A percentile compares a stretch with the other conserved stretches of the same genome.
Evolutionary conservation across 1,140 invertebrate genomes (phyloP).

Genomic region (Brachionus koreanus): DNA sequence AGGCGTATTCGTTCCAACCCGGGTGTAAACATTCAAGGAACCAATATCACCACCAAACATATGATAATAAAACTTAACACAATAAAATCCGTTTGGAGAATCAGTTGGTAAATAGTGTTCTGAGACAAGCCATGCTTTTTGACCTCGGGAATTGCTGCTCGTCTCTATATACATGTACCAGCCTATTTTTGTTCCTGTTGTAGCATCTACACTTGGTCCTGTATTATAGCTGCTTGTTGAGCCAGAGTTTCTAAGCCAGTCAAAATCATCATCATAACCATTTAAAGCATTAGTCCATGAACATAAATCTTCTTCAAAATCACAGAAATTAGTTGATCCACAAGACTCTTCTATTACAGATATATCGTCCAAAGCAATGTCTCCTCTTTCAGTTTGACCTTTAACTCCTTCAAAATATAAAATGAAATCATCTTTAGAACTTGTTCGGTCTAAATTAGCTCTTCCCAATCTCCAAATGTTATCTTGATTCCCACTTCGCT

Average conservation of each 20-base stretch:
- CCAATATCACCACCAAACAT: slow-evolving; percentile 28
- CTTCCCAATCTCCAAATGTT: slow-evolving; percentile 52
- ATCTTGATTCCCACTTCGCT: slow-evolving; percentile 49
- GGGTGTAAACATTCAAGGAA: not conserved
- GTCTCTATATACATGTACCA: slow-evolving; percentile 55
- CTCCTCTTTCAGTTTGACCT: slow-evolving; percentile 64
- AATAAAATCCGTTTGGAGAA: slow-evolving; percentile 21
- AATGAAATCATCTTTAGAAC: slow-evolving; percentile 45
- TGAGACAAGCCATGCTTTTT: slow-evolving; percentile 54
- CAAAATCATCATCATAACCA: slow-evolving; percentile 51
- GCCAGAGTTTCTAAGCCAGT: slow-evolving; percentile 50
- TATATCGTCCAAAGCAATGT: slow-evolving; percentile 50
- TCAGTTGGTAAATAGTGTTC: slow-evolving; percentile 48
- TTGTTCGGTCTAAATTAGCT: slow-evolving; percentile 47
- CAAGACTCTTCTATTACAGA: slow-evolving; percentile 52
- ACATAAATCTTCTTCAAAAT: slow-evolving; percentile 62
- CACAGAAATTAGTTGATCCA: slow-evolving; percentile 45
- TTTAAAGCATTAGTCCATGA: slow-evolving; percentile 69
- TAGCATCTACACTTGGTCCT: slow-evolving; percentile 65
- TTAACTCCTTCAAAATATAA: slow-evolving; percentile 66
- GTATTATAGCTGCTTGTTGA: slow-evolving; percentile 48
- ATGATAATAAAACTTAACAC: slow-evolving; percentile 40
- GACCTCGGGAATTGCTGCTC: slow-evolving; percentile 47
- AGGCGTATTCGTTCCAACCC: not conserved
- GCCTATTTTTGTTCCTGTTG: slow-evolving; percentile 51